These are phyloP conservation scores for Nixonia krombeini DNA, from an alignment of 1,140 invertebrate genomes.

Conservation along the genomic window DNA sequence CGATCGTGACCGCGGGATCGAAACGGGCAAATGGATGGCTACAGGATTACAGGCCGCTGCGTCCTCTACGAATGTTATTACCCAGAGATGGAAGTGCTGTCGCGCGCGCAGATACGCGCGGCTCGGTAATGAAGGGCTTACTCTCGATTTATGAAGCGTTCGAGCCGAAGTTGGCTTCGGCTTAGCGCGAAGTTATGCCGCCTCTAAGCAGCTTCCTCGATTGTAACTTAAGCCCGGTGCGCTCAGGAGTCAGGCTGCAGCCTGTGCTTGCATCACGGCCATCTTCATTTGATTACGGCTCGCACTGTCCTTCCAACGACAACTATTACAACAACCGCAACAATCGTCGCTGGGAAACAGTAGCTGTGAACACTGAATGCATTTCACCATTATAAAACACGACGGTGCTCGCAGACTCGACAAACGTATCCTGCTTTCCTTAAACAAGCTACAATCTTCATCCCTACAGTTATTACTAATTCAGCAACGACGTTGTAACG, in stretches of 20 bases:
- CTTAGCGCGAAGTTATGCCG: constrained; percentile 47
- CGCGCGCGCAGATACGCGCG: constrained; percentile 26
- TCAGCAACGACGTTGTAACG: too few species aligned
- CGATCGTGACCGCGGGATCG: neutral
- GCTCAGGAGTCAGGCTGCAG: constrained; percentile 32
- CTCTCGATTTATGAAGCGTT: constrained; percentile 49
- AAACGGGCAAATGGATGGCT: neutral
- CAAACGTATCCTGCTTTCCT: too few species aligned
- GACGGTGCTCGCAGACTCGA: too few species aligned
- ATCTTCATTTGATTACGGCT: constrained; percentile 31
- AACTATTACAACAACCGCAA: too few species aligned
- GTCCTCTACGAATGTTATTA: constrained; percentile 39
- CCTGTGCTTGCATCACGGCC: constrained; percentile 31
- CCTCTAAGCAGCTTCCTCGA: constrained; percentile 45
- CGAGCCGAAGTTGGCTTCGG: constrained; percentile 42
- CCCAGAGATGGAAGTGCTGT: constrained; percentile 19
- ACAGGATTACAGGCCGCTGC: constrained; percentile 12
- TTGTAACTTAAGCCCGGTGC: constrained; percentile 20
- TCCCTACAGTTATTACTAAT: too few species aligned
- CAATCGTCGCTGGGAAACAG: too few species aligned
- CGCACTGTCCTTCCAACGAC: too few species aligned
- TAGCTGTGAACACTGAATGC: too few species aligned
- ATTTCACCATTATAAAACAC: too few species aligned
- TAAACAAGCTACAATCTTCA: too few species aligned
- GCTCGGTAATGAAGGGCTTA: constrained; percentile 45